Evolutionary conservation across 2,888 invertebrate species (phyloP).

Genomic region (Pycnomerus fuliginosus): DNA sequence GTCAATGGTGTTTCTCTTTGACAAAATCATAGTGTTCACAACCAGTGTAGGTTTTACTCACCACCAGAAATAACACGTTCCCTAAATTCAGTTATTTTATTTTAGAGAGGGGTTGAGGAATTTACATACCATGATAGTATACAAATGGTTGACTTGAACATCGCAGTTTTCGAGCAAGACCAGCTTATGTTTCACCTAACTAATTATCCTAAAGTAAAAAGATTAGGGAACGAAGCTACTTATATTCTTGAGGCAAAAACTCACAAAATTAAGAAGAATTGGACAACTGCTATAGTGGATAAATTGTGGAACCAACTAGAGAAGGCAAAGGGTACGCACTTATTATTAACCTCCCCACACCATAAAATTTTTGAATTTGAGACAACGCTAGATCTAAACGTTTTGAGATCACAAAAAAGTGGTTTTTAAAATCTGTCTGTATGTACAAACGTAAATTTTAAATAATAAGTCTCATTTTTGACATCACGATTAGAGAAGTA

Average conservation of each 20-base stretch:
- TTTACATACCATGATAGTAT: conserved; percentile 42
- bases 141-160: conserved; percentile 41
- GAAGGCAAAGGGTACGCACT: conserved; percentile 43
- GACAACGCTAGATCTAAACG: no score
- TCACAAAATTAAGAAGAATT: conserved; percentile 38
- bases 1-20: conserved; percentile 46
- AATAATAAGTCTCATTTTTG: no score
- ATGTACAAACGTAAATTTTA: no score
- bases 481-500: no score
- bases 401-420: no score
- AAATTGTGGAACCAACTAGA: conserved; percentile 45
- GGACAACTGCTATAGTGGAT: conserved; percentile 42
- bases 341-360: no score
- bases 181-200: conserved; percentile 39
- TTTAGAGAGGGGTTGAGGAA: conserved; percentile 37
- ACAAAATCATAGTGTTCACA: conserved; percentile 44
- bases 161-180: conserved; percentile 40
- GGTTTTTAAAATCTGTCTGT: no score
- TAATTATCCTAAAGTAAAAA: conserved; percentile 36
- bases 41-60: neutral
- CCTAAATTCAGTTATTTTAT: conserved; percentile 5
- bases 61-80: neutral
- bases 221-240: conserved; percentile 25
- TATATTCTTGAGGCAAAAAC: conserved; percentile 41
- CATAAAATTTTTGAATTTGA: no score